Percentiles rank a stretch among this genome's conserved stretches.
Evolutionary conservation across 2,888 invertebrate genomes (phyloP).

Genomic region (Leucoma salicis): DNA sequence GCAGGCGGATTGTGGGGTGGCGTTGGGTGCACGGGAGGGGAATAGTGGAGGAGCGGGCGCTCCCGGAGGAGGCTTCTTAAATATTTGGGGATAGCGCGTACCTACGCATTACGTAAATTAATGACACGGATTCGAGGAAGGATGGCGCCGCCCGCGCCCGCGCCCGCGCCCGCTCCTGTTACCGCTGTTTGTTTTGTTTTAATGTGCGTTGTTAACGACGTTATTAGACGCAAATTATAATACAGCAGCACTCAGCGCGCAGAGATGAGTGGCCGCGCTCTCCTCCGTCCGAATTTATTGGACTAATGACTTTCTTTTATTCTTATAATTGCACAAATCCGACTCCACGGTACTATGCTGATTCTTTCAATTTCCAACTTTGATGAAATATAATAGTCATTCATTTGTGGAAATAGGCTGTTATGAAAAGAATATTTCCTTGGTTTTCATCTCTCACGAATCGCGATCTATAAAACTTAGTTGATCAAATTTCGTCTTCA

Average conservation of each 20-base stretch:
- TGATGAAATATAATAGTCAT: constrained; percentile 57
- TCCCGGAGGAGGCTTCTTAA: constrained; percentile 82
- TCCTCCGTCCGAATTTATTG: constrained; percentile 64
- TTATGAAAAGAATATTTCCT: constrained; percentile 35
- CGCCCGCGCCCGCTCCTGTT: constrained; percentile 41
- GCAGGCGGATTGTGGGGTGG: constrained; percentile 67
- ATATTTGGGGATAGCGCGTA: constrained; percentile 83
- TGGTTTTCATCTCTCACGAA: constrained; percentile 33
- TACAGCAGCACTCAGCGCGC: constrained; percentile 44
- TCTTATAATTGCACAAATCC: constrained; percentile 71
- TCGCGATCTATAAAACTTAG: constrained; percentile 37
- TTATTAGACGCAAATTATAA: constrained; percentile 79
- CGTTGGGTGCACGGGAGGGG: constrained; percentile 50
- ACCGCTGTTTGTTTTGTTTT: constrained; percentile 80
- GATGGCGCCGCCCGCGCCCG: constrained; percentile 74
- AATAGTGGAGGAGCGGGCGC: constrained; percentile 79
- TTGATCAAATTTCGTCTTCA: constrained; percentile 27
- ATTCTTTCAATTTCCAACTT: constrained; percentile 50
- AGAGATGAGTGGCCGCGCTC: constrained; percentile 36
- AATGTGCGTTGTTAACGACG: constrained; percentile 80
- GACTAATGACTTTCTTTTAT: constrained; percentile 75
- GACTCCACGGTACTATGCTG: constrained; percentile 56
- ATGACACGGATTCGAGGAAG: constrained; percentile 83
- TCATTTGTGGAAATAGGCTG: constrained; percentile 48
- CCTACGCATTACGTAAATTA: constrained; percentile 83